Evolutionary conservation across 2,797 vertebrate species (phyloP).

Genomic region (Graptemys geographica): DNA sequence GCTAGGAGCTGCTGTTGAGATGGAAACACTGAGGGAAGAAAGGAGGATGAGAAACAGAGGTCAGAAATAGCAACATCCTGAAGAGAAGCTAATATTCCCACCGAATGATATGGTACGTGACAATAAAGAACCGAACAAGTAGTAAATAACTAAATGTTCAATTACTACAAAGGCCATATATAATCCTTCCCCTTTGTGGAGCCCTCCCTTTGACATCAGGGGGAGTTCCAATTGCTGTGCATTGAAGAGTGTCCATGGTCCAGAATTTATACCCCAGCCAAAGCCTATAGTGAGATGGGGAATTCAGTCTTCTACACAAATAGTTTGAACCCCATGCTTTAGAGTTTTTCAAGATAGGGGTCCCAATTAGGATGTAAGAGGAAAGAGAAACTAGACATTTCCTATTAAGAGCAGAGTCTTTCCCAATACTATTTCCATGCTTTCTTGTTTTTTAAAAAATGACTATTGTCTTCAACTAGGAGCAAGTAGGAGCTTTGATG

Average conservation of each 20-base stretch:
- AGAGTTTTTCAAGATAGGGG: fast-evolving
- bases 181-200: background rate
- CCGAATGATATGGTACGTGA: background rate
- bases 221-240: background rate
- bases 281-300: background rate
- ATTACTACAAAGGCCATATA: fast-evolving
- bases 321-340: background rate
- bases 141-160: background rate
- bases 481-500: background rate
- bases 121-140: background rate
- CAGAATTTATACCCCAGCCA: background rate
- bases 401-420: background rate
- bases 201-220: background rate
- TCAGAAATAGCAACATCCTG: background rate
- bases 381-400: background rate
- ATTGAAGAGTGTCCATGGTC: fast-evolving
- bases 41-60: fast-evolving
- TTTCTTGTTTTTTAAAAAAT: background rate
- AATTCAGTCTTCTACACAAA: background rate
- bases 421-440: background rate
- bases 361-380: background rate
- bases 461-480: background rate
- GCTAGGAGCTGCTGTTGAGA: background rate
- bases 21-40: background rate
- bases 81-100: background rate